These are phyloP conservation scores for Prostheceraeus crozeri DNA, from an alignment of 2,888 invertebrate genomes.

Conservation along the genomic window DNA sequence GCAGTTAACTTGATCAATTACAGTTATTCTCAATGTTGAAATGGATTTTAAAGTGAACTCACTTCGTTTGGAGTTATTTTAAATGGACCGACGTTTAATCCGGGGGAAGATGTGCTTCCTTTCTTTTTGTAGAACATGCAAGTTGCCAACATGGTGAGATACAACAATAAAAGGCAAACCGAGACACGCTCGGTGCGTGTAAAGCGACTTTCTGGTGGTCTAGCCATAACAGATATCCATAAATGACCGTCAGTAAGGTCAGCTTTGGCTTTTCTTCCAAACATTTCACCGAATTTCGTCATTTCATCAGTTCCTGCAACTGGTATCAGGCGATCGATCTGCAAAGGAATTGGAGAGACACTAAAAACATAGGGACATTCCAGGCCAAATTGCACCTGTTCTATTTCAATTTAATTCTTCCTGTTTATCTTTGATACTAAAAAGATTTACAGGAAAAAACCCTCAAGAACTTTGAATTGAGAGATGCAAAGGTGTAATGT, in stretches of 20 bases:
- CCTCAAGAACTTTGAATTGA: too few relatives aligned
- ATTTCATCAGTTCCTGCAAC: constrained; percentile 58
- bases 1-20: too few relatives aligned
- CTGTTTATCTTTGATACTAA: too few relatives aligned
- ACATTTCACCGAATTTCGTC: constrained; percentile 57
- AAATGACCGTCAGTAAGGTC: constrained; percentile 59
- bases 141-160: constrained; percentile 59
- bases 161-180: constrained; percentile 59
- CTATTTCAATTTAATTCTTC: too few relatives aligned
- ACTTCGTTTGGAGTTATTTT: constrained; percentile 58
- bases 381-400: too few relatives aligned
- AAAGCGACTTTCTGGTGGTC: constrained; percentile 59
- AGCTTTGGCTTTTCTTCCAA: constrained; percentile 54
- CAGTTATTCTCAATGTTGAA: too few relatives aligned
- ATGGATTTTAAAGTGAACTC: too few relatives aligned
- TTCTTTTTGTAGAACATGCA: constrained; percentile 59
- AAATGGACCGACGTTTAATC: constrained; percentile 57
- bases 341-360: constrained; percentile 38
- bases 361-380: too few relatives aligned
- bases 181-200: constrained; percentile 58
- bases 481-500: too few relatives aligned
- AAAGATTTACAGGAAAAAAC: too few relatives aligned
- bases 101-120: constrained; percentile 43
- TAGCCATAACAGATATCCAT: constrained; percentile 60
- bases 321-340: constrained; percentile 60